These are phyloP conservation scores for Stercorarius parasiticus DNA, from an alignment of 2,113 vertebrate species.

Conservation along the genomic window DNA sequence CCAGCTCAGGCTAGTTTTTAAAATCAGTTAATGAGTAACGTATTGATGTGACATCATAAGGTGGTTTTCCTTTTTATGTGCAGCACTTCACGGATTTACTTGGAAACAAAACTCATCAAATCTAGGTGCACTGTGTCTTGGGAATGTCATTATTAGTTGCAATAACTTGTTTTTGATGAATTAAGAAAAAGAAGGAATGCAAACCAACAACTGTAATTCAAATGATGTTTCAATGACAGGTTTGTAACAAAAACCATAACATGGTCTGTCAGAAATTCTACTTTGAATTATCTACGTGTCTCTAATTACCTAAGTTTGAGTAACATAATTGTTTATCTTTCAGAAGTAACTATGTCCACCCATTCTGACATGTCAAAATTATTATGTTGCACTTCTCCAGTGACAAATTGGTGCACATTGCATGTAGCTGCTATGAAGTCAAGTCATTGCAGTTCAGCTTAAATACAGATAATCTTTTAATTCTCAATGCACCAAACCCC, in stretches of 20 bases:
- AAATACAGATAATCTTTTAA: background rate
- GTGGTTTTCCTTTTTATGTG: background rate
- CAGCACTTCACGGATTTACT: background rate
- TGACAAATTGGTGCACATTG: background rate
- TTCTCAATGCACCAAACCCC: background rate
- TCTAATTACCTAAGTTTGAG: background rate
- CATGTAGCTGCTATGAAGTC: background rate
- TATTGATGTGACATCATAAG: constrained; percentile 24
- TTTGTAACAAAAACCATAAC: background rate
- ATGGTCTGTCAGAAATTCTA: background rate
- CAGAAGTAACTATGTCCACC: background rate
- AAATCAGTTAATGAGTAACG: constrained; percentile 77
- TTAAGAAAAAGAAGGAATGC: background rate
- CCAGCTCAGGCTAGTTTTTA: background rate
- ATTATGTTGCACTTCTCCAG: background rate
- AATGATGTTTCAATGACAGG: background rate
- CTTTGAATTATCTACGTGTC: background rate
- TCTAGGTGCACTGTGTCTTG: background rate
- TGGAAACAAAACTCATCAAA: background rate
- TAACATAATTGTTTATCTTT: background rate
- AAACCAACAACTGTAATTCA: background rate
- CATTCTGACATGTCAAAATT: background rate
- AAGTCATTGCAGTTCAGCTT: background rate
- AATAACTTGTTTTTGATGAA: background rate
- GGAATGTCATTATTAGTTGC: background rate